These are phyloP conservation scores for Manacus vitellinus DNA, from an alignment of 2,113 vertebrate species.

Conservation along the genomic window DNA sequence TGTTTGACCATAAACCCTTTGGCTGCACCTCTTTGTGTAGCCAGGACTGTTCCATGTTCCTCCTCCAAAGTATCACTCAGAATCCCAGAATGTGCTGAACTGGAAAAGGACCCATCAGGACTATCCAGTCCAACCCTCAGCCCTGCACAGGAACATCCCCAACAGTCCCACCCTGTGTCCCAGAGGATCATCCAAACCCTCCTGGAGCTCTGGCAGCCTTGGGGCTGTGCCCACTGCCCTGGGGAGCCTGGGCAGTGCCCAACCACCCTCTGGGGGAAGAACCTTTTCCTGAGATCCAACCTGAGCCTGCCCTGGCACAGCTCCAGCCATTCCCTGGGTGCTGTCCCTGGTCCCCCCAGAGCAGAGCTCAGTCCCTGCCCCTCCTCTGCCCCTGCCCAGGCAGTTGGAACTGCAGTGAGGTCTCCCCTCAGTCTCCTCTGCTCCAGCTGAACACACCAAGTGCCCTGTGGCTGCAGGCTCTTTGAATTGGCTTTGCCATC, in stretches of 20 bases:
- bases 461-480: background rate
- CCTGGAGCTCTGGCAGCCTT: background rate
- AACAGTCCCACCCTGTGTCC: background rate
- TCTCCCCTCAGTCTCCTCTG: background rate
- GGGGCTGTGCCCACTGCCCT: background rate
- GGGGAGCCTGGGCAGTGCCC: background rate
- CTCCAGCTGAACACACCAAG: background rate
- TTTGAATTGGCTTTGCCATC: background rate
- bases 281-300: background rate
- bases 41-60: accelerated
- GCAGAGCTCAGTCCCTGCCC: background rate
- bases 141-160: background rate
- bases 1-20: background rate
- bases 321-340: background rate
- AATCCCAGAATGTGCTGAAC: background rate
- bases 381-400: background rate
- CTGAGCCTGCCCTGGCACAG: background rate
- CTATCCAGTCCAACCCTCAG: background rate
- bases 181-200: background rate
- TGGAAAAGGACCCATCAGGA: background rate
- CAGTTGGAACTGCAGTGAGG: background rate
- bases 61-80: background rate
- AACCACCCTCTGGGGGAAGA: background rate
- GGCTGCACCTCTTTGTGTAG: background rate
- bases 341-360: background rate